A percentile compares a stretch with the other conserved stretches of the same genome.
Conservation (phyloP, 1,140 invertebrate genomes). For the Pectinophora gossypiella region DNA sequence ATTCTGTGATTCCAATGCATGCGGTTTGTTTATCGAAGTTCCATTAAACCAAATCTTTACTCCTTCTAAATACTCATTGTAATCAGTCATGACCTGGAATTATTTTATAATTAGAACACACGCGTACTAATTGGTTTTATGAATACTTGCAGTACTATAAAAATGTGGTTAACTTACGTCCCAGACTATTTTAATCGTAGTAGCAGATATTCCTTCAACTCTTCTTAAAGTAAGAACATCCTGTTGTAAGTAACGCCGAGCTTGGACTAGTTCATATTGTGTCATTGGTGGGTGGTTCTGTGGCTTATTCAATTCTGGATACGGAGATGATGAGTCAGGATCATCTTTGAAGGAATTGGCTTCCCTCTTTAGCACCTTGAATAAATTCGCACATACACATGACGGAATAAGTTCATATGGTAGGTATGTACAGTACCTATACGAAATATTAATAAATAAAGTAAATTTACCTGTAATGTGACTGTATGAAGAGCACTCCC, state of each 20-base stretch:
- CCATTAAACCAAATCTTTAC: conserved; percentile 94
- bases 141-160: background rate
- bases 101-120: background rate
- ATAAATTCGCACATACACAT: background rate
- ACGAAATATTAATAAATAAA: too few species aligned
- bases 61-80: conserved; percentile 85
- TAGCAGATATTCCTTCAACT: conserved; percentile 87
- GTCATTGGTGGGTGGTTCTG: conserved; percentile 83
- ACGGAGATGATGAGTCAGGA: conserved; percentile 50
- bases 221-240: conserved; percentile 89
- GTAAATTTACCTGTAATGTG: conserved; percentile 55
- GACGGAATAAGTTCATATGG: background rate
- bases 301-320: conserved; percentile 57
- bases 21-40: conserved; percentile 73
- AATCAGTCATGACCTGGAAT: conserved; percentile 66
- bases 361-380: conserved; percentile 61
- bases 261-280: conserved; percentile 87
- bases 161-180: conserved; percentile 77
- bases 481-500: conserved; percentile 63
- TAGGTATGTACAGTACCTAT: too few species aligned
- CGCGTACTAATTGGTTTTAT: background rate
- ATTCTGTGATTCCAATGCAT: conserved; percentile 41
- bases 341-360: conserved; percentile 62
- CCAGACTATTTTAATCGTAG: conserved; percentile 90
- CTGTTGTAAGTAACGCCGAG: conserved; percentile 84